phyloP scores from a whole-genome alignment of 2,888 invertebrate genomes.

The Leistus spinibarbis region DNA sequence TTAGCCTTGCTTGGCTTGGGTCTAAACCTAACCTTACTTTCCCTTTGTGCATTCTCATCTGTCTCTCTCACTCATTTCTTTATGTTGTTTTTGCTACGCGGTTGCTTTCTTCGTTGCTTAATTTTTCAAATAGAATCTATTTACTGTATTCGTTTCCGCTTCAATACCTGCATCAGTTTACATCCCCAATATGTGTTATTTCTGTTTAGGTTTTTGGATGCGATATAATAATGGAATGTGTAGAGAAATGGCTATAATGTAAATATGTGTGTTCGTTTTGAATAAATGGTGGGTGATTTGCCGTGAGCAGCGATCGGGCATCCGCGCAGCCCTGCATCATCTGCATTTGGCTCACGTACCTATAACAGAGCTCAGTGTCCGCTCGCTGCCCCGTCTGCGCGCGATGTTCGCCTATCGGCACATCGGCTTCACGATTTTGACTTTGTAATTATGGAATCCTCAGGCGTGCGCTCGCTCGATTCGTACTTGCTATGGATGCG shows the following conservation, averaged over 20 bases:
- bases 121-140: slow-evolving; percentile 22
- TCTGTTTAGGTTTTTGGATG: no score
- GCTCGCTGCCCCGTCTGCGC: not conserved
- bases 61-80: no score
- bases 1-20: slow-evolving; percentile 4
- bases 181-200: no score
- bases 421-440: slow-evolving; percentile 51
- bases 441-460: slow-evolving; percentile 56
- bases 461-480: slow-evolving; percentile 31
- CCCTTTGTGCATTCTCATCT: not conserved
- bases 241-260: not conserved
- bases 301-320: slow-evolving; percentile 17
- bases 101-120: slow-evolving; percentile 1
- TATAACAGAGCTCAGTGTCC: not conserved
- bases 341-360: slow-evolving; percentile 35
- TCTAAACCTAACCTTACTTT: no score
- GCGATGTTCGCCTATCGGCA: slow-evolving; percentile 36
- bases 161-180: not conserved
- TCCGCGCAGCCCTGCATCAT: slow-evolving; percentile 31
- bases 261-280: not conserved
- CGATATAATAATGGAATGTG: no score
- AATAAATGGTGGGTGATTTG: slow-evolving; percentile 35
- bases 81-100: not conserved
- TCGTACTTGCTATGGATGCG: not conserved
- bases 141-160: slow-evolving; percentile 11